Evolutionary conservation across 2,113 vertebrate genomes (phyloP).

Genomic region (Psilopsiagon aymara): DNA sequence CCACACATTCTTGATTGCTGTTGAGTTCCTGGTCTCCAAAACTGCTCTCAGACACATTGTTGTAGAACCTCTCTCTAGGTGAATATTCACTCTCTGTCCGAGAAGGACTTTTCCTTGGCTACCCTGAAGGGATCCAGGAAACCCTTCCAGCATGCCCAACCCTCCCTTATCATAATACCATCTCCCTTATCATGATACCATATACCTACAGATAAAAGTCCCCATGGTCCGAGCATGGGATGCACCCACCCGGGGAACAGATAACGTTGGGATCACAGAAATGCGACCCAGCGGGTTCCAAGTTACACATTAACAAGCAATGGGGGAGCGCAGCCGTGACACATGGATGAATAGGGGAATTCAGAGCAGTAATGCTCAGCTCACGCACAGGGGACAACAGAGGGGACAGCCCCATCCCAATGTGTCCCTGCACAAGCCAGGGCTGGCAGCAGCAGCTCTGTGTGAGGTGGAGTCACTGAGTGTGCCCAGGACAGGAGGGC

Average conservation of each 20-base stretch:
- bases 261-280: neutral
- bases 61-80: neutral
- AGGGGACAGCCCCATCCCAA: neutral
- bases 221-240: neutral
- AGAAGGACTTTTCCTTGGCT: neutral
- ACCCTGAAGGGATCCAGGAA: neutral
- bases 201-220: neutral
- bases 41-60: neutral
- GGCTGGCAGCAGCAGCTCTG: neutral
- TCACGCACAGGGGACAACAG: fast-evolving
- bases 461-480: neutral
- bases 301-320: constrained; percentile 5
- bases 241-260: neutral
- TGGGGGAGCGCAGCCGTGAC: fast-evolving
- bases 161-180: neutral
- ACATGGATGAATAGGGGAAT: neutral
- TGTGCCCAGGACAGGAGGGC: neutral
- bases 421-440: neutral
- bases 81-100: neutral
- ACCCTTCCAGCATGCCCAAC: neutral
- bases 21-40: neutral
- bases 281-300: neutral
- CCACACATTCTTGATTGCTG: neutral
- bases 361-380: neutral
- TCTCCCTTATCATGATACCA: neutral